A percentile compares a stretch with the other conserved stretches of the same genome.
Conservation (phyloP, 2,113 vertebrate genomes). For the Mormoops blainvillei region DNA sequence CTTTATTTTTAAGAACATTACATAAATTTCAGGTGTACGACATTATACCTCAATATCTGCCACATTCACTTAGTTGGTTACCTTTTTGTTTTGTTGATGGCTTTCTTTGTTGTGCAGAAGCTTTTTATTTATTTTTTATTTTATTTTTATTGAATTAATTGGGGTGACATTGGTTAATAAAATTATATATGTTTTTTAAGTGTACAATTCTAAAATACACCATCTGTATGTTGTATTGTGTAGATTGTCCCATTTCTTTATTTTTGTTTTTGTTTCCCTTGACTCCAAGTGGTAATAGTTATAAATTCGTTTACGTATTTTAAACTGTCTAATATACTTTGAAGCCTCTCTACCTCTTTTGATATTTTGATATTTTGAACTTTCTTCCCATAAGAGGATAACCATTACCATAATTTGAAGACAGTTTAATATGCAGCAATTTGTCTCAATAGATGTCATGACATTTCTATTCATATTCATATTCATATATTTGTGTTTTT, state of each 20-base stretch:
- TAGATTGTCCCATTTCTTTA: no score
- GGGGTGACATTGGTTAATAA: not conserved
- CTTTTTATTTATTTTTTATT: no score
- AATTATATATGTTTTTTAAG: no score
- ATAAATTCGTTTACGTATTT: not conserved
- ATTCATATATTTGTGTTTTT: not conserved
- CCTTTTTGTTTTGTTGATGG: no score
- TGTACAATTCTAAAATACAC: no score
- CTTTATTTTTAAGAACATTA: not conserved
- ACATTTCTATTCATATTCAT: not conserved
- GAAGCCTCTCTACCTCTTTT: not conserved
- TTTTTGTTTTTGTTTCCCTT: no score
- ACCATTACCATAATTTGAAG: constrained; percentile 4
- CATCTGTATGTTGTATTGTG: no score
- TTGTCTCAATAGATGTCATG: constrained; percentile 7
- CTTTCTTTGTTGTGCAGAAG: no score
- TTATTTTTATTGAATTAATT: not conserved
- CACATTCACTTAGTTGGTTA: no score
- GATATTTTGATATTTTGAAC: not conserved
- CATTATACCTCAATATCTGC: no score
- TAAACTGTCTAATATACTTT: not conserved
- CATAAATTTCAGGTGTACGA: no score
- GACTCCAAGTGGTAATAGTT: not conserved
- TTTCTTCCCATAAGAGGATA: not conserved
- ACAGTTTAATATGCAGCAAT: not conserved